A percentile compares a stretch with the other conserved stretches of the same genome.
Evolutionary conservation across 2,113 vertebrate genomes (phyloP).

Genomic region (Vimba vimba): DNA sequence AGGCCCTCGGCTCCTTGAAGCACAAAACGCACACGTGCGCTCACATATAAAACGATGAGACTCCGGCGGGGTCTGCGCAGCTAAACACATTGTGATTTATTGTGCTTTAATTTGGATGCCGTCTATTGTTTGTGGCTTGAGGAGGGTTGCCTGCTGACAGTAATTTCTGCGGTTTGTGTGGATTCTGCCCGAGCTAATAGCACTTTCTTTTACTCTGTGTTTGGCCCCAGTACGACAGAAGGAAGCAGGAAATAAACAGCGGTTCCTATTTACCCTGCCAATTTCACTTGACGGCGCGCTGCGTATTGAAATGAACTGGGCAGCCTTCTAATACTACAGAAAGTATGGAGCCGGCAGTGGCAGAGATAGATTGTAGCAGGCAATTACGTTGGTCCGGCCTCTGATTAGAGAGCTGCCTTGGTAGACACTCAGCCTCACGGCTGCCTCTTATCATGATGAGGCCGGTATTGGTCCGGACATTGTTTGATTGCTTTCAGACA

Average conservation of each 20-base stretch:
- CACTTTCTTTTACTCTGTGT: constrained; percentile 64
- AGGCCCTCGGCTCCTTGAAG: constrained; percentile 42
- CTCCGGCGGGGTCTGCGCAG: constrained; percentile 55
- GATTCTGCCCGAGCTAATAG: constrained; percentile 75
- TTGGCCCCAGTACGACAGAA: constrained; percentile 70
- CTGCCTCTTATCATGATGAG: constrained; percentile 61
- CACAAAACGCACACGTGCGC: constrained; percentile 7
- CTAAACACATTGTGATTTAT: constrained; percentile 76
- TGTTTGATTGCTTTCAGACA: constrained; percentile 69
- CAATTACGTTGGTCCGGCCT: constrained; percentile 58
- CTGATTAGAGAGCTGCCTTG: constrained; percentile 71
- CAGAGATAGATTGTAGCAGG: constrained; percentile 67
- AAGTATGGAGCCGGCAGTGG: constrained; percentile 49
- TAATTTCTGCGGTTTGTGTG: constrained; percentile 73
- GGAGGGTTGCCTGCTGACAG: constrained; percentile 71
- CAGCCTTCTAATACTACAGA: constrained; percentile 69
- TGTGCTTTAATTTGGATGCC: constrained; percentile 73
- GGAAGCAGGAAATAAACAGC: constrained; percentile 75
- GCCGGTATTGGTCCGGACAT: constrained; percentile 61
- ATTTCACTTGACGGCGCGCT: constrained; percentile 74
- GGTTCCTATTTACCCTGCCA: constrained; percentile 73
- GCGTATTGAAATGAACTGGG: constrained; percentile 78
- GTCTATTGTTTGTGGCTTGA: constrained; percentile 67
- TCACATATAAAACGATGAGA: constrained; percentile 29
- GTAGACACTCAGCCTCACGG: constrained; percentile 57